Evolutionary conservation across 2,797 vertebrate genomes (phyloP), one percentile per base, ranked within the genome.

Genomic region (Parambassis ranga): DNA sequence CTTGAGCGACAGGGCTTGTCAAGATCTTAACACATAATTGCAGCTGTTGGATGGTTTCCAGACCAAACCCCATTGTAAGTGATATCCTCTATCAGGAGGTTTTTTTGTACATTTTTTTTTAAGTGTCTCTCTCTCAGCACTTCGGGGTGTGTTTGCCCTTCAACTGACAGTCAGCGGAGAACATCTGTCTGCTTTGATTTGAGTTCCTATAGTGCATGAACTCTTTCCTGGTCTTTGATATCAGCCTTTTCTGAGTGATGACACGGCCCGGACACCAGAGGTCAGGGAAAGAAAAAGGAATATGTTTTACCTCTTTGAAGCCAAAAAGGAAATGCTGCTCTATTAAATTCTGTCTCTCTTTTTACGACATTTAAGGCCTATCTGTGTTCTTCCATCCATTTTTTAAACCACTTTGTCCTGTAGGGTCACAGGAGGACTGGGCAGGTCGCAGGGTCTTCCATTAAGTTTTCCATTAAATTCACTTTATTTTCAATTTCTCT

Each of bases 41-140:
- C 55, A 63, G 65, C 65, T 58, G 58, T 51, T 89, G 84, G 82
- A 75, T 14, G 10, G 19, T 27, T 43, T 82, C 77, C 84, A 85
- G 31, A 60, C 39, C 22, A 20, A 71, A 43, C 70, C 15, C 38
- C 60, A 31, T 42, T 52, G 72, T 65, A 70, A 81, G 50, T 37
- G 62, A 85, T 75, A 79, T 74, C 57, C n/a, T 64, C 44, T 6
- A 68, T 65, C 22, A 59, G 19, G 51, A 43, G 10, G n/a, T n/a
- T n/a, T n/a, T n/a, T n/a, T n/a, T n/a, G n/a, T n/a, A n/a, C n/a
- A n/a, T n/a, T n/a, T n/a, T n/a, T n/a, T n/a, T n/a, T n/a, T n/a
- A n/a, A n/a, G n/a, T n/a, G 1, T 10, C 28, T 55, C 22, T 57
- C 10, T 16, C 4, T 22, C 15, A 2, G 10, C 1, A 14, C 15